Evolutionary conservation across 2,888 invertebrate species (phyloP), one percentile per base, ranked within the genome.

Genomic region (Scaptomyza polygonia): DNA sequence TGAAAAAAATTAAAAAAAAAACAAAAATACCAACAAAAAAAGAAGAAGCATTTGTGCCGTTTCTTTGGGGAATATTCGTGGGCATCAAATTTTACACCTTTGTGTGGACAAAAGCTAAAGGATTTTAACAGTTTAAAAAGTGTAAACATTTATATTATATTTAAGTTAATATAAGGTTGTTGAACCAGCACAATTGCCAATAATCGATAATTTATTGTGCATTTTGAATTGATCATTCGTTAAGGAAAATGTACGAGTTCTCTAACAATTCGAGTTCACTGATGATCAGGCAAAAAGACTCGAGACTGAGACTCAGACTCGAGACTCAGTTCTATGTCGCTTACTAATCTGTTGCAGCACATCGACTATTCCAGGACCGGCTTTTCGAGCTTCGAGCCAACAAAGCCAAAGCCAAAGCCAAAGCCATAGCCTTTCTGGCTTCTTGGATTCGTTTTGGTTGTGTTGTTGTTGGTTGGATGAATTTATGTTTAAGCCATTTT

Each of bases 121-220:
- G 29, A 11, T 43, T 40, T 49, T 5, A n/a, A 27, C 7, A 30
- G 36, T 77, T 68, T 74, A 67, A 44, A 59, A 57, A 67, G 73
- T 66, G 21, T 34, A 18, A 18, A 40, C 18, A 40, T 40, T 5
- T 40, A 40, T 42, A 42, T 21, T 2, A 6, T 39, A 39, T 16
- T 39, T 39, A 9, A 16, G 39, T 39, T 39, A 39, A 39, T 39
- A 9, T 27, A 40, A 47, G 67, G 39, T 75, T 81, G 55, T 69
- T 78, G 76, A 78, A 77, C 80, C 16, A 39, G 8, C 36, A 67
- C 42, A 27, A 49, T 74, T 70, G 88, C 80, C 82, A 86, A 34
- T 90, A 90, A 90, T 90, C 88, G 89, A 83, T 89, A 90, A 89
- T 89, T 90, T 89, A 90, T 90, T 88, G 83, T 34, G 42, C 42